Percentiles rank a stretch among this genome's conserved stretches.
Conservation (phyloP, 2,888 invertebrate genomes). For the Drosophila nr. fundita region DNA sequence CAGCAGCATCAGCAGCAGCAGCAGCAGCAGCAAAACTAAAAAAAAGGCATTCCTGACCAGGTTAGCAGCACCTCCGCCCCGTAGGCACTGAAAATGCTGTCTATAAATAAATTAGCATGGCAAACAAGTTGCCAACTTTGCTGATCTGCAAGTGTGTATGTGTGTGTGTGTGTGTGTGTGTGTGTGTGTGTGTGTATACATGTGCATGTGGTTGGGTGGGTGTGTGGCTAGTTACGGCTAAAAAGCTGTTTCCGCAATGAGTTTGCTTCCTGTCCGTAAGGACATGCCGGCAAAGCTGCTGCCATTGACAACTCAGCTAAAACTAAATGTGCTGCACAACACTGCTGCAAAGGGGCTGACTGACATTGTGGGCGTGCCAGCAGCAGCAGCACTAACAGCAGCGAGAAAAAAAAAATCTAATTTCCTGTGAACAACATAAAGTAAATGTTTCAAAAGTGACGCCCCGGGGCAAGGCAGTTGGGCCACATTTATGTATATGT, state of each 20-base stretch:
- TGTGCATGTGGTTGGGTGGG: slow-evolving; percentile 25
- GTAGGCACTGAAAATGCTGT: slow-evolving; percentile 54
- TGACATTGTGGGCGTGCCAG: slow-evolving; percentile 50
- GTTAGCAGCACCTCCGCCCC: slow-evolving; percentile 9
- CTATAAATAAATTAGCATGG: slow-evolving; percentile 82
- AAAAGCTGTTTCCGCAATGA: slow-evolving; percentile 81
- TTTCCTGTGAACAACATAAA: slow-evolving; percentile 81
- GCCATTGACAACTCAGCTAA: slow-evolving; percentile 76
- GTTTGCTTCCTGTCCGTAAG: slow-evolving; percentile 79
- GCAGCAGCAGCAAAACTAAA: neutral
- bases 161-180: slow-evolving; percentile 40
- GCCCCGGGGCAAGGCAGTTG: slow-evolving; percentile 46
- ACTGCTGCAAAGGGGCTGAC: slow-evolving; percentile 22
- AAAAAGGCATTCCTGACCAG: slow-evolving; percentile 27
- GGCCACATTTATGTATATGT: slow-evolving; percentile 13
- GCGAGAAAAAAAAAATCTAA: slow-evolving; percentile 67
- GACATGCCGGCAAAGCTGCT: slow-evolving; percentile 58
- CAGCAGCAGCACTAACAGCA: slow-evolving; percentile 6
- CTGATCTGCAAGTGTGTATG: slow-evolving; percentile 28
- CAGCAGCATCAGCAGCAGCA: neutral
- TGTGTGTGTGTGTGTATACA: slow-evolving; percentile 16
- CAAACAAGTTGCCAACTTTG: slow-evolving; percentile 68
- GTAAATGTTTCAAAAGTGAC: slow-evolving; percentile 80
- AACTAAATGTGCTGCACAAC: slow-evolving; percentile 73
- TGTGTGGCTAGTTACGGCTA: slow-evolving; percentile 73